Evolutionary conservation across 1,140 invertebrate species (phyloP).

Genomic region (Phenacoccus solenopsis): DNA sequence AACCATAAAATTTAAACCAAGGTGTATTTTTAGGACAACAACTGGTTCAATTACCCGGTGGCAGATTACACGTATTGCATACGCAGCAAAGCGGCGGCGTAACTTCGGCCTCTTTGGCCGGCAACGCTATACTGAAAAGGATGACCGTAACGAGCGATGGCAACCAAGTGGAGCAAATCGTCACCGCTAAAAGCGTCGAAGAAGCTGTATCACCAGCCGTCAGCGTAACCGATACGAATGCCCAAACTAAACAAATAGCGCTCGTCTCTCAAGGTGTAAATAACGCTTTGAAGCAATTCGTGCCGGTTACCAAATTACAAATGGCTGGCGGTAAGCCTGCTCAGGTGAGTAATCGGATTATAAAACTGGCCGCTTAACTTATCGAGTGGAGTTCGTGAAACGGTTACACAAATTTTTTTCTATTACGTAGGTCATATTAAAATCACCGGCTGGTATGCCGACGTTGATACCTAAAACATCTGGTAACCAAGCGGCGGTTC

Average conservation of each 20-base stretch:
- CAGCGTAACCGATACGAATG: background rate
- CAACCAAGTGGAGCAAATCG: background rate
- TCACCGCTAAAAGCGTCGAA: background rate
- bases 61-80: conserved; percentile 72
- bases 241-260: conserved; percentile 8
- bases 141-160: background rate
- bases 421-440: background rate
- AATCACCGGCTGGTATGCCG: background rate
- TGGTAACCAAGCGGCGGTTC: conserved; percentile 22
- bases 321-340: conserved; percentile 25
- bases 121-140: conserved; percentile 21
- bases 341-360: conserved; percentile 9
- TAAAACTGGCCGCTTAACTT: background rate
- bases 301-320: conserved; percentile 14
- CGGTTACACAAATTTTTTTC: too few relatives aligned
- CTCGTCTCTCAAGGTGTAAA: background rate
- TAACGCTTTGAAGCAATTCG: background rate
- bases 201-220: too few relatives aligned
- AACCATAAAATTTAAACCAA: background rate
- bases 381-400: background rate
- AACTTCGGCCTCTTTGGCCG: conserved; percentile 19
- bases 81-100: conserved; percentile 16
- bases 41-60: conserved; percentile 81
- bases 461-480: background rate
- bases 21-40: conserved; percentile 54